Percentiles rank a stretch among this genome's conserved stretches.
Evolutionary conservation across 1,140 invertebrate species (phyloP).

Genomic region (Drosophila aff.): DNA sequence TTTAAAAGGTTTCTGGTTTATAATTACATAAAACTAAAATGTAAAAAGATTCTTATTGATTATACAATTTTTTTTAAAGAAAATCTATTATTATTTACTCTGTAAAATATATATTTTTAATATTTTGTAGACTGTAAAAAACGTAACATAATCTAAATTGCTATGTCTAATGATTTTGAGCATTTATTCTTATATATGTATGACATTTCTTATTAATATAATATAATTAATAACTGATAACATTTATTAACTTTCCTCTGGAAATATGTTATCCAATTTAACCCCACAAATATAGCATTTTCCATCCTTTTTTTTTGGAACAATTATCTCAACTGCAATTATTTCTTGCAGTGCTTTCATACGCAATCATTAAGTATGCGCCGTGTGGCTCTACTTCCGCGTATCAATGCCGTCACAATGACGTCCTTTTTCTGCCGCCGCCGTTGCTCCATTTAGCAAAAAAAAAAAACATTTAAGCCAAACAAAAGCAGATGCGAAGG

Average conservation of each 20-base stretch:
- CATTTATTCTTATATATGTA: too few relatives aligned
- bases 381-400: constrained; percentile 65
- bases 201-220: too few relatives aligned
- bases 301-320: too few relatives aligned
- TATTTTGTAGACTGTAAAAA: too few relatives aligned
- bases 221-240: too few relatives aligned
- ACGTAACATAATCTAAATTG: neutral
- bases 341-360: constrained; percentile 7
- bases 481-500: constrained; percentile 46
- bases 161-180: neutral
- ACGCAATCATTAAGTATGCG: constrained; percentile 61
- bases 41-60: neutral
- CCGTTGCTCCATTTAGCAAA: constrained; percentile 65
- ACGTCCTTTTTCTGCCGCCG: constrained; percentile 35
- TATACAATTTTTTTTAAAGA: neutral
- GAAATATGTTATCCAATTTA: neutral
- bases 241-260: too few relatives aligned
- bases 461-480: constrained; percentile 79
- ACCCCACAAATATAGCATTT: neutral
- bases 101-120: neutral
- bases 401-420: constrained; percentile 66
- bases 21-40: neutral
- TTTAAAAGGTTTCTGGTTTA: neutral
- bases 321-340: neutral
- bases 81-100: neutral